A percentile compares a stretch with the other conserved stretches of the same genome.
These are phyloP conservation scores for Jordanella pulchra DNA, from an alignment of 2,797 vertebrate species.

Conservation along the genomic window DNA sequence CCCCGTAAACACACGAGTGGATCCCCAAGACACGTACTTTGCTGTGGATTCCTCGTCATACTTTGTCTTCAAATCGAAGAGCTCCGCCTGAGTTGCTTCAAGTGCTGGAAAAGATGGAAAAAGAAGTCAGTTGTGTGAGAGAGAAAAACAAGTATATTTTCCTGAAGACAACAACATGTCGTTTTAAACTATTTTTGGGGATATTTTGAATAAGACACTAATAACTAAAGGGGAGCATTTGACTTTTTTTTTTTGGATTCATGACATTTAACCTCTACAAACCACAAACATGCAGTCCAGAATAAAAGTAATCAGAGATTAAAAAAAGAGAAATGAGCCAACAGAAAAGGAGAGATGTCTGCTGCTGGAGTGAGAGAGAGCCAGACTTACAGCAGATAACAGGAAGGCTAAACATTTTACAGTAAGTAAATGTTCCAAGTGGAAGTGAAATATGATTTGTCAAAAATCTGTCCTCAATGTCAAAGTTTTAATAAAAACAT, in stretches of 20 bases:
- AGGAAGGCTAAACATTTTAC: neutral
- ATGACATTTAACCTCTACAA: conserved; percentile 20
- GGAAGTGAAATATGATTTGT: neutral
- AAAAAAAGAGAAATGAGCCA: neutral
- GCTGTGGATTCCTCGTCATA: conserved; percentile 98
- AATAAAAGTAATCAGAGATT: conserved; percentile 9
- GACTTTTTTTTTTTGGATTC: conserved; percentile 4
- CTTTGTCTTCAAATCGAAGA: conserved; percentile 99
- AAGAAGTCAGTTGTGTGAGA: conserved; percentile 17
- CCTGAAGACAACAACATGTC: neutral
- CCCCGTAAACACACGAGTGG: conserved; percentile 51
- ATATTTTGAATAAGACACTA: neutral
- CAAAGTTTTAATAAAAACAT: too few species aligned
- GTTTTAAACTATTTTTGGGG: neutral
- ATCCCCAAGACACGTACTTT: conserved; percentile 86
- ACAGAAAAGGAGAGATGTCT: neutral
- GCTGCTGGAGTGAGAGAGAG: neutral
- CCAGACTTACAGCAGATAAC: neutral
- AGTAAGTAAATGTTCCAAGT: neutral
- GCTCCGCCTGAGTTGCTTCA: conserved; percentile 96
- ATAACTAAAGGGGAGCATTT: neutral
- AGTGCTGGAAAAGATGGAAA: conserved; percentile 83
- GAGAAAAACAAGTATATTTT: too few species aligned
- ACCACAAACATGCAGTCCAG: conserved; percentile 20
- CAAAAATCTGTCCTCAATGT: too few species aligned